phyloP scores from a whole-genome alignment of 1,140 invertebrate species.

The Heliothis subflexa region DNA sequence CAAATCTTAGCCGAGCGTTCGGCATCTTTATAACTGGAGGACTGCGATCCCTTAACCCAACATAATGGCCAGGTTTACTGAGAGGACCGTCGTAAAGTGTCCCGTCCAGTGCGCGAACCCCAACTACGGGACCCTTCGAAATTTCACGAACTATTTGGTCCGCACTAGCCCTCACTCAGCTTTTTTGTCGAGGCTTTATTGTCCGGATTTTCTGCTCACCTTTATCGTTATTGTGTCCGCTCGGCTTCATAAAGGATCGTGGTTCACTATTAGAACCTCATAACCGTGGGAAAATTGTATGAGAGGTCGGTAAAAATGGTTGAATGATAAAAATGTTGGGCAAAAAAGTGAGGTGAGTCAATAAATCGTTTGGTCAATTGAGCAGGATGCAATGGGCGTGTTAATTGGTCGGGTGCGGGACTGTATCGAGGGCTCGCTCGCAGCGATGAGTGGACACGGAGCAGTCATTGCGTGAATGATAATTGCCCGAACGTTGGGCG shows the following conservation, averaged over 20 bases:
- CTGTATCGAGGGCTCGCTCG: slow-evolving; percentile 58
- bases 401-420: slow-evolving; percentile 80
- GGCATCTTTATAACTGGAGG: slow-evolving; percentile 83
- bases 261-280: slow-evolving; percentile 84
- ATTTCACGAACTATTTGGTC: slow-evolving; percentile 85
- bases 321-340: slow-evolving; percentile 30
- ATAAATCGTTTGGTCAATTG: slow-evolving; percentile 79
- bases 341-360: slow-evolving; percentile 55
- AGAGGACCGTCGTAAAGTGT: slow-evolving; percentile 84
- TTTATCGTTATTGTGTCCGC: slow-evolving; percentile 85
- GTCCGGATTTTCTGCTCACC: slow-evolving; percentile 85
- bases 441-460: slow-evolving; percentile 62
- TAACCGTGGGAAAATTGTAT: slow-evolving; percentile 83
- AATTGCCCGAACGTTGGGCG: slow-evolving; percentile 71
- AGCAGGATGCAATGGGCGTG: slow-evolving; percentile 79
- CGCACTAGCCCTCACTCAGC: slow-evolving; percentile 81
- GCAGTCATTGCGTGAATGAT: slow-evolving; percentile 79
- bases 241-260: slow-evolving; percentile 81
- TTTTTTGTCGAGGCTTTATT: slow-evolving; percentile 84
- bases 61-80: slow-evolving; percentile 84
- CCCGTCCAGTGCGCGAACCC: slow-evolving; percentile 61
- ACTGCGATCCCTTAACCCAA: slow-evolving; percentile 84
- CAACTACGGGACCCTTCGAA: slow-evolving; percentile 76
- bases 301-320: slow-evolving; percentile 47
- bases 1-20: slow-evolving; percentile 80